phyloP scores from a whole-genome alignment of 2,888 invertebrate species.

The Monopis laevigella region DNA sequence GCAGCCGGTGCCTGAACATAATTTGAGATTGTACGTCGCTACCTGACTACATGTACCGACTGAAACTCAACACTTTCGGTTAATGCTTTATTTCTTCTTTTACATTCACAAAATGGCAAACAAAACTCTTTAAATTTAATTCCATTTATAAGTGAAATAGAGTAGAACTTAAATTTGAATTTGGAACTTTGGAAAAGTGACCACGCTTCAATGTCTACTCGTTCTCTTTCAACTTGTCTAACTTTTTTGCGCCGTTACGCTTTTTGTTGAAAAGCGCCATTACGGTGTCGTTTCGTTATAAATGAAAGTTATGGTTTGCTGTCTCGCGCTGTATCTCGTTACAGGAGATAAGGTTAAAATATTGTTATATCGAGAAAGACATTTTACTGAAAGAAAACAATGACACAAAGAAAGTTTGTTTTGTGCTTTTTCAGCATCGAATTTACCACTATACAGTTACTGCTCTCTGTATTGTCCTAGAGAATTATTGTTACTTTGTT shows the following conservation, averaged over 20 bases:
- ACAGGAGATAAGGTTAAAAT: conserved; percentile 10
- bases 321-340: conserved; percentile 10
- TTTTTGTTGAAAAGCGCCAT: conserved; percentile 11
- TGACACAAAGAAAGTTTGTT: conserved; percentile 3
- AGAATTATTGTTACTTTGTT: too few relatives aligned
- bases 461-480: too few relatives aligned
- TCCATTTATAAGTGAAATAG: too few relatives aligned
- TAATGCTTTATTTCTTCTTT: too few relatives aligned
- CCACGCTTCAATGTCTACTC: conserved; percentile 5
- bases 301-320: conserved; percentile 12
- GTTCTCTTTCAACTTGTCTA: conserved; percentile 5
- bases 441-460: background rate
- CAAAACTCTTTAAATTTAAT: too few relatives aligned
- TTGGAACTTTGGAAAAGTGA: background rate
- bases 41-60: conserved; percentile 14
- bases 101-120: too few relatives aligned
- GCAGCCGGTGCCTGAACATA: conserved; percentile 39
- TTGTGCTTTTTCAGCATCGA: background rate
- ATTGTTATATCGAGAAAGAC: conserved; percentile 11
- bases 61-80: conserved; percentile 9
- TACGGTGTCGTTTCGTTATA: conserved; percentile 10
- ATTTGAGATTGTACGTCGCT: conserved; percentile 33
- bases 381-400: conserved; percentile 10
- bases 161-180: too few relatives aligned
- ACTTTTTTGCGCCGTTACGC: conserved; percentile 9